Conservation (phyloP, 2,888 invertebrate species). For the Seira sanloemensis region DNA sequence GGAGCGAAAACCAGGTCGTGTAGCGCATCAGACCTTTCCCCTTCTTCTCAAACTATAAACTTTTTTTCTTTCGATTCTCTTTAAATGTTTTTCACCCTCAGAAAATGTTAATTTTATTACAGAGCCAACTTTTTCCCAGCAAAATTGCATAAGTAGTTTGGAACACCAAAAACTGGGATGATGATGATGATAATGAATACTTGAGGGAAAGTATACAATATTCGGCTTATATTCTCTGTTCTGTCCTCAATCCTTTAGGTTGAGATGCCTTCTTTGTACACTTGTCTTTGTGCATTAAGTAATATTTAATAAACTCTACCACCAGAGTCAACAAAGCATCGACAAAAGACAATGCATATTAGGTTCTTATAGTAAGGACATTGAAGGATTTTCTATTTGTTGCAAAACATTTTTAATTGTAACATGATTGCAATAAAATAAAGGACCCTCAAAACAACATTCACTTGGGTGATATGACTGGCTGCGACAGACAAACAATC, state of each 20-base stretch:
- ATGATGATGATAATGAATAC: not conserved
- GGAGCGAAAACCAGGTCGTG: not conserved
- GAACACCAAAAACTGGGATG: not conserved
- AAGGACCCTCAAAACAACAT: too few relatives aligned
- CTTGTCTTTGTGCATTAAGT: not conserved
- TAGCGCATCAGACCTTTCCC: not conserved
- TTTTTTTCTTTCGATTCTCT: not conserved
- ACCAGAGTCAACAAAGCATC: not conserved
- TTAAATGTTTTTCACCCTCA: too few relatives aligned
- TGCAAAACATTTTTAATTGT: too few relatives aligned
- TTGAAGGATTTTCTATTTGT: too few relatives aligned
- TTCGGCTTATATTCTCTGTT: not conserved
- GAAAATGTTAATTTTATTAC: not conserved
- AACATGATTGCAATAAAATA: too few relatives aligned
- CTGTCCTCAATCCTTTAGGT: too few relatives aligned
- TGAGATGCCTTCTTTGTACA: too few relatives aligned
- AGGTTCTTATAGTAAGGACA: too few relatives aligned
- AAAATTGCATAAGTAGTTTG: not conserved
- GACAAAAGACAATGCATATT: too few relatives aligned
- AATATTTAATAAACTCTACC: not conserved
- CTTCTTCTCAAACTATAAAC: not conserved
- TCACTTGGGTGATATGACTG: too few relatives aligned
- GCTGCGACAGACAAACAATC: too few relatives aligned
- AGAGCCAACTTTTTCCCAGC: not conserved
- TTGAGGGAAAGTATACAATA: not conserved